Evolutionary conservation across 2,113 vertebrate species (phyloP).

Genomic region (Halichoeres trimaculatus): DNA sequence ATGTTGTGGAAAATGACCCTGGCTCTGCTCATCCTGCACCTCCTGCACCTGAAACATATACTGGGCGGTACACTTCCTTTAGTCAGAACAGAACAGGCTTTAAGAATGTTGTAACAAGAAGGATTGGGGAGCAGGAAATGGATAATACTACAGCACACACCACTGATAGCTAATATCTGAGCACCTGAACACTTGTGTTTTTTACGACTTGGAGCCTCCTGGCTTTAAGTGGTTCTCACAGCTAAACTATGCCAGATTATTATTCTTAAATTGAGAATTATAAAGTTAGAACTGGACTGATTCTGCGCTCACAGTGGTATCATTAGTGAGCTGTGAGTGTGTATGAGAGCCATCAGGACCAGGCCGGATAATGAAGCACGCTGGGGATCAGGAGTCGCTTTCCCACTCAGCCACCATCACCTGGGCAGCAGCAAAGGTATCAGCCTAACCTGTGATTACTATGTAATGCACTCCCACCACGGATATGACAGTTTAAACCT

Average conservation of each 20-base stretch:
- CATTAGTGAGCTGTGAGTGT: slow-evolving; percentile 66
- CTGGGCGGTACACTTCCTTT: slow-evolving; percentile 10
- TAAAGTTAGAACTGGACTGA: slow-evolving; percentile 55
- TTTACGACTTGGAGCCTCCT: slow-evolving; percentile 10
- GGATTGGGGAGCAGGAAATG: neutral
- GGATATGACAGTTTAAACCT: slow-evolving; percentile 73
- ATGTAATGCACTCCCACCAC: slow-evolving; percentile 66
- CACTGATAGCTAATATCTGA: slow-evolving; percentile 39
- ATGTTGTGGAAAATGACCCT: slow-evolving; percentile 83
- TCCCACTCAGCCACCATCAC: slow-evolving; percentile 71
- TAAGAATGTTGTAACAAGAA: slow-evolving; percentile 5
- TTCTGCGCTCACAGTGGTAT: slow-evolving; percentile 43
- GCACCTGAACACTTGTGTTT: slow-evolving; percentile 24
- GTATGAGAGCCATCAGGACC: slow-evolving; percentile 64
- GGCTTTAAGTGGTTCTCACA: slow-evolving; percentile 43
- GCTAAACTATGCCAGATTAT: slow-evolving; percentile 41
- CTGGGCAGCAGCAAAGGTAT: slow-evolving; percentile 77
- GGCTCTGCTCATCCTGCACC: slow-evolving; percentile 60
- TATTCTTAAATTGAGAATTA: slow-evolving; percentile 59
- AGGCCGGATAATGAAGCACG: slow-evolving; percentile 72
- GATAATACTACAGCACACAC: slow-evolving; percentile 22
- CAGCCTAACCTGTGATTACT: slow-evolving; percentile 84
- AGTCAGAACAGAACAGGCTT: slow-evolving; percentile 35
- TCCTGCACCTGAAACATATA: slow-evolving; percentile 69
- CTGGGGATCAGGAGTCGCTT: slow-evolving; percentile 63